Evolutionary conservation across 2,888 invertebrate species (phyloP).

Genomic region (Nomada goodeniana): DNA sequence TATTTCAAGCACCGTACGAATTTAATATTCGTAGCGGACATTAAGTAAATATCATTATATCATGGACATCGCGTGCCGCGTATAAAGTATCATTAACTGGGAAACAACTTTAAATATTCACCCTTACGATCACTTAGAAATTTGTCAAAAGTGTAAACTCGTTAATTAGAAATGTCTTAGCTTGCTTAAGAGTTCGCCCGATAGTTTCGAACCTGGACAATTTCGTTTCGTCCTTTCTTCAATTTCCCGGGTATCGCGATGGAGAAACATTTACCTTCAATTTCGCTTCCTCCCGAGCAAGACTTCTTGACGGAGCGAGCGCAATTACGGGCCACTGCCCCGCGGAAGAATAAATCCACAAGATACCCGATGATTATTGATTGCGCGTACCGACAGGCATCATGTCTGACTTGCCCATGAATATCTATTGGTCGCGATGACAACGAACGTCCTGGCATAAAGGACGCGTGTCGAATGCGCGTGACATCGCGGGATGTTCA

Average conservation of each 20-base stretch:
- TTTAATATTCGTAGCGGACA: too few species aligned
- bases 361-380: slow-evolving; percentile 47
- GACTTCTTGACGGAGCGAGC: not conserved
- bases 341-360: slow-evolving; percentile 28
- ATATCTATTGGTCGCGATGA: slow-evolving; percentile 53
- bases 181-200: not conserved
- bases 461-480: slow-evolving; percentile 47
- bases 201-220: not conserved
- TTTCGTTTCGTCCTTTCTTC: not conserved
- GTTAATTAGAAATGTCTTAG: too few species aligned
- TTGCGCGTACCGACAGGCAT: slow-evolving; percentile 37
- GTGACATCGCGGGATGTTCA: slow-evolving; percentile 52
- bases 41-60: too few species aligned
- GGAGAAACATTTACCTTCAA: slow-evolving; percentile 15
- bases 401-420: slow-evolving; percentile 50
- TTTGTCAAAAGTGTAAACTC: too few species aligned
- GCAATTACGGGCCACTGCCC: slow-evolving; percentile 1
- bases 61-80: too few species aligned
- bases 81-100: too few species aligned
- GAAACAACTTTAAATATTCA: too few species aligned
- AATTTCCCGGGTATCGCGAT: not conserved
- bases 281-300: not conserved
- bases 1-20: too few species aligned
- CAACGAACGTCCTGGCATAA: slow-evolving; percentile 45
- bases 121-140: too few species aligned